Percentiles rank a stretch among this genome's conserved stretches.
Conservation (phyloP, 2,797 vertebrate species). For the Enteromius fasciolatus region DNA sequence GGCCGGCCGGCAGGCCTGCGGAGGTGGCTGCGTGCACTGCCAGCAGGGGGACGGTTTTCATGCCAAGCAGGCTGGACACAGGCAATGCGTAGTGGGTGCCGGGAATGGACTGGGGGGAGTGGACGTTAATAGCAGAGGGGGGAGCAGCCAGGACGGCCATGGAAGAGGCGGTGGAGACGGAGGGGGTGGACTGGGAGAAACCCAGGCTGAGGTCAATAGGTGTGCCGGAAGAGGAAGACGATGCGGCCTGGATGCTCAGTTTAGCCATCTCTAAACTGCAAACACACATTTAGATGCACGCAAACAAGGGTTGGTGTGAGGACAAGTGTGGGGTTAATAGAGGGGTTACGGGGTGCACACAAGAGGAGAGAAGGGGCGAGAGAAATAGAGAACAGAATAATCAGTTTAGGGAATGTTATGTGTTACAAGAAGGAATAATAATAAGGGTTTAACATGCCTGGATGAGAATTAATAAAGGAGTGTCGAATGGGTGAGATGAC, state of each 20-base stretch:
- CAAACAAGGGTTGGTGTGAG: slow-evolving; percentile 67
- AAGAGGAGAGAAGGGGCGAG: slow-evolving; percentile 68
- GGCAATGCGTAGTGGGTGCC: slow-evolving; percentile 91
- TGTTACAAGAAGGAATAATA: slow-evolving; percentile 87
- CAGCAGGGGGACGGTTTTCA: slow-evolving; percentile 91
- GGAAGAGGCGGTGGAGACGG: slow-evolving; percentile 85
- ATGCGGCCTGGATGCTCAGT: slow-evolving; percentile 92
- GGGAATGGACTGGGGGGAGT: slow-evolving; percentile 86
- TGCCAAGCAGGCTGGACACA: slow-evolving; percentile 94
- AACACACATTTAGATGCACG: slow-evolving; percentile 72
- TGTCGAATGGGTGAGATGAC: slow-evolving; percentile 52
- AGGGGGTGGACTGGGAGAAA: slow-evolving; percentile 87
- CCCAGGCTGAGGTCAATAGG: slow-evolving; percentile 92
- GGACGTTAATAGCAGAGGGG: slow-evolving; percentile 85
- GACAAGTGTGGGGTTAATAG: slow-evolving; percentile 64
- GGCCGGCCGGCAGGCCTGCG: slow-evolving; percentile 82
- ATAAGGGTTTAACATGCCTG: slow-evolving; percentile 83
- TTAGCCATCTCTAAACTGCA: slow-evolving; percentile 98
- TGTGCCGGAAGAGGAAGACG: slow-evolving; percentile 85
- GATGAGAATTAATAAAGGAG: slow-evolving; percentile 75
- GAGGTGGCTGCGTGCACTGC: slow-evolving; percentile 85
- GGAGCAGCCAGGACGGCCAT: slow-evolving; percentile 87
- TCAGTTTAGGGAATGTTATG: slow-evolving; percentile 84
- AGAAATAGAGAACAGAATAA: slow-evolving; percentile 79
- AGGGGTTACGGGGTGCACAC: slow-evolving; percentile 52